These are phyloP conservation scores for Sarcoramphus papa DNA, from an alignment of 2,797 vertebrate species.

Conservation along the genomic window DNA sequence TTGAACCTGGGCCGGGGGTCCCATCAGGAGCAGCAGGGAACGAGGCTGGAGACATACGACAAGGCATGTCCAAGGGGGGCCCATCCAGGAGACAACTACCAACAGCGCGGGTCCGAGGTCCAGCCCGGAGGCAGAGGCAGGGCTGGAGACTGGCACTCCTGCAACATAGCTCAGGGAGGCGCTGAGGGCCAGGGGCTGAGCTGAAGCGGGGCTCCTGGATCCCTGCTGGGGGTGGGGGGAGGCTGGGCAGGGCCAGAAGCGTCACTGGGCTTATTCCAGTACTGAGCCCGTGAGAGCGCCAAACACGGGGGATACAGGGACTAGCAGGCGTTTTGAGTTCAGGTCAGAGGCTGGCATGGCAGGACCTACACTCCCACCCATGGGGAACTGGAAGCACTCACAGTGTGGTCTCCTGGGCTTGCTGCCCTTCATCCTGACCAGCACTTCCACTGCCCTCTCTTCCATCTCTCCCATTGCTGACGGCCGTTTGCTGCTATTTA, in stretches of 20 bases:
- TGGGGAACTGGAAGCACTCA: fast-evolving
- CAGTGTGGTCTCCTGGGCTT: neutral
- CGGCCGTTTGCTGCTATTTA: neutral
- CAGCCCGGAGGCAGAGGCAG: neutral
- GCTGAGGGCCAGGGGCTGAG: neutral
- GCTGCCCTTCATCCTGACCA: neutral
- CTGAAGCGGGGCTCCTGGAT: neutral
- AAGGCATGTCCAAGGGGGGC: neutral
- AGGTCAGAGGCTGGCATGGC: fast-evolving
- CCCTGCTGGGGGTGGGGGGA: neutral
- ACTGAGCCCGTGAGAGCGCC: neutral
- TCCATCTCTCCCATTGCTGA: neutral
- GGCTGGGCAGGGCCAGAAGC: neutral
- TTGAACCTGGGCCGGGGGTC: neutral
- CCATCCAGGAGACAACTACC: neutral
- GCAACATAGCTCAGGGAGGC: neutral
- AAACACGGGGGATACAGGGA: fast-evolving
- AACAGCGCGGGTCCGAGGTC: fast-evolving
- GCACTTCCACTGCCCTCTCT: neutral
- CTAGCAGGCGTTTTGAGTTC: neutral
- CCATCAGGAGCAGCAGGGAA: neutral
- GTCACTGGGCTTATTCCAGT: neutral
- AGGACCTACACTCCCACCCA: neutral
- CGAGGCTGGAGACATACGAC: fast-evolving
- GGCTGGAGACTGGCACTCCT: neutral